Conservation (phyloP, 2,888 invertebrate genomes). For the Xanthostigma xanthostigma region DNA sequence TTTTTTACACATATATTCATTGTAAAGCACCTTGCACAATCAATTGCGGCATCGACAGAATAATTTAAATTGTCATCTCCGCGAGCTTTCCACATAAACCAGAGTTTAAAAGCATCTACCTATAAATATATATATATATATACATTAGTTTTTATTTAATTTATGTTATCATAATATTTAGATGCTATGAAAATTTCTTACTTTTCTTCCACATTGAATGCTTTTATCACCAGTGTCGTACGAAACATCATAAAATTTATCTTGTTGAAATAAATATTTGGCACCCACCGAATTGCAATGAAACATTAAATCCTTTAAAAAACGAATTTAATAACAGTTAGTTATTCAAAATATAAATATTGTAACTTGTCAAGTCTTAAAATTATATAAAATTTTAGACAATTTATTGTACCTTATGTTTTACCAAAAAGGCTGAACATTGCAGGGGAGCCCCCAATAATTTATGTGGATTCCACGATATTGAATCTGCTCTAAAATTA, state of each 20-base stretch:
- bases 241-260: constrained; percentile 66
- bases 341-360: not conserved
- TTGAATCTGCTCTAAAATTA: constrained; percentile 50
- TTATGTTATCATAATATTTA: not conserved
- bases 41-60: constrained; percentile 50
- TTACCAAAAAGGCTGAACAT: constrained; percentile 54
- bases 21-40: constrained; percentile 30
- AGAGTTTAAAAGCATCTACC: constrained; percentile 81
- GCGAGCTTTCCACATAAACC: constrained; percentile 82
- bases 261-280: constrained; percentile 66
- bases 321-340: constrained; percentile 5
- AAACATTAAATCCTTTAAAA: constrained; percentile 36
- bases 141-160: not conserved
- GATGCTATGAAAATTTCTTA: constrained; percentile 14
- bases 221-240: constrained; percentile 80
- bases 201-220: constrained; percentile 83
- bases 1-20: too few relatives aligned
- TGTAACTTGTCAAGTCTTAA: not conserved
- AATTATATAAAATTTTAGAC: not conserved
- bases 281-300: constrained; percentile 56
- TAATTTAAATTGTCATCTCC: constrained; percentile 43
- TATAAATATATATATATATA: constrained; percentile 17
- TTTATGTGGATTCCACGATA: constrained; percentile 80
- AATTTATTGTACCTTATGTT: constrained; percentile 27
- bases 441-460: constrained; percentile 68